These are phyloP conservation scores for Podarcis lilfordi DNA, from an alignment of 2,797 vertebrate genomes.

Conservation along the genomic window DNA sequence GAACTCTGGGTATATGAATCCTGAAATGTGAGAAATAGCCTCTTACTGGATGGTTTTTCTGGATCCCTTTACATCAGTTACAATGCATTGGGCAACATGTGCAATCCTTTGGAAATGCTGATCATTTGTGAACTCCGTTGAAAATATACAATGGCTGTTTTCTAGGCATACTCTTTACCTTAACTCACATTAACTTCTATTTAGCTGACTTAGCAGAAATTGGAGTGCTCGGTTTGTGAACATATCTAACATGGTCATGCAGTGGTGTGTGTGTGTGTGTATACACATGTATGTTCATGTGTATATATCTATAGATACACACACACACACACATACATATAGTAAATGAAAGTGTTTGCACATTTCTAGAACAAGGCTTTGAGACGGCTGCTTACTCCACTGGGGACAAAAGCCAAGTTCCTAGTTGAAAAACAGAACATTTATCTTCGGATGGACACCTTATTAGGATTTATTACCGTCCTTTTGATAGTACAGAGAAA, in stretches of 20 bases:
- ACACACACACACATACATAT: too few relatives aligned
- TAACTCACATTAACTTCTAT: background rate
- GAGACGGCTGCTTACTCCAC: background rate
- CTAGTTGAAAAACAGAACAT: constrained; percentile 17
- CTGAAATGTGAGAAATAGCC: background rate
- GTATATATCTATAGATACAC: background rate
- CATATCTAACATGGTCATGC: background rate
- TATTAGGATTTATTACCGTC: constrained; percentile 17
- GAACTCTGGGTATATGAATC: background rate
- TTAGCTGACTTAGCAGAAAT: background rate
- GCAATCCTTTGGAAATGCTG: background rate
- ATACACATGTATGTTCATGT: background rate
- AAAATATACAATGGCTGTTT: background rate
- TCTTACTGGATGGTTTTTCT: background rate
- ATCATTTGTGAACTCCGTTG: background rate
- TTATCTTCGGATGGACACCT: constrained; percentile 4
- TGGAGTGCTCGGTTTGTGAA: background rate
- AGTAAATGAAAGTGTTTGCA: background rate
- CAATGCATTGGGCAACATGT: background rate
- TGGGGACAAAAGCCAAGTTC: background rate
- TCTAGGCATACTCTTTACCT: background rate
- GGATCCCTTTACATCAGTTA: background rate
- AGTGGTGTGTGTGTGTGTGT: background rate
- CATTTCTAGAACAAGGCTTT: background rate
- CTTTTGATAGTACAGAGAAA: constrained; percentile 22